phyloP scores from a whole-genome alignment of 92 coral and sea anemone genomes.

The Porites rus region DNA sequence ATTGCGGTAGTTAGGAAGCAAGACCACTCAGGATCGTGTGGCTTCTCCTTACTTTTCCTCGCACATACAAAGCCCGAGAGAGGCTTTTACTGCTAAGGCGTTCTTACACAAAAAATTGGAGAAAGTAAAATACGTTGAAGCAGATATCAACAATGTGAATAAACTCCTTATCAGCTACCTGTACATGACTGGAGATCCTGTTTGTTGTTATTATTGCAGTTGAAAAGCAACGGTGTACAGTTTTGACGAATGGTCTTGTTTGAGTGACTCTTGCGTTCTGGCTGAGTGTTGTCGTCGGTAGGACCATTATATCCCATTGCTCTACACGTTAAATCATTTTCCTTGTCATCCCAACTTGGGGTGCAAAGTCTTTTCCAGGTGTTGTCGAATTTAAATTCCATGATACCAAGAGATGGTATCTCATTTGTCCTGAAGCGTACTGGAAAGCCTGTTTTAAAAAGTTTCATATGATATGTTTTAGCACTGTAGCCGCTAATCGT shows the following conservation, averaged over 20 bases:
- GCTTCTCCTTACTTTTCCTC: no score
- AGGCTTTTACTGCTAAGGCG: no score
- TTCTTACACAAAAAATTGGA: no score
- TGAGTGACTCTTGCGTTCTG: neutral
- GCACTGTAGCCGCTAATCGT: no score
- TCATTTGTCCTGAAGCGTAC: neutral
- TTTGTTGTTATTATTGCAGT: neutral
- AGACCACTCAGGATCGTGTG: no score
- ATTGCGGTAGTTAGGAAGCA: no score
- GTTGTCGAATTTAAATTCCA: neutral
- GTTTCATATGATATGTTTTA: neutral
- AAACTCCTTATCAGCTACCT: neutral
- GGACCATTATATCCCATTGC: neutral
- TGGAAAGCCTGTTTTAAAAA: neutral
- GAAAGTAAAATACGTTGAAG: no score
- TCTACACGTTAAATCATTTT: neutral
- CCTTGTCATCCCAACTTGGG: neutral
- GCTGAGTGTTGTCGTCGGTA: neutral
- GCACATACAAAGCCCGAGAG: no score
- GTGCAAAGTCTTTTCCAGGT: conserved; percentile 2
- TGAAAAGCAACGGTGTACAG: neutral
- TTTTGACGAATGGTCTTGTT: neutral
- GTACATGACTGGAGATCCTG: neutral
- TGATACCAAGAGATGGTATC: neutral
- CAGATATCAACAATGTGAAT: neutral